Conservation (phyloP, 1,140 invertebrate genomes). For the Lepidurus apus region DNA sequence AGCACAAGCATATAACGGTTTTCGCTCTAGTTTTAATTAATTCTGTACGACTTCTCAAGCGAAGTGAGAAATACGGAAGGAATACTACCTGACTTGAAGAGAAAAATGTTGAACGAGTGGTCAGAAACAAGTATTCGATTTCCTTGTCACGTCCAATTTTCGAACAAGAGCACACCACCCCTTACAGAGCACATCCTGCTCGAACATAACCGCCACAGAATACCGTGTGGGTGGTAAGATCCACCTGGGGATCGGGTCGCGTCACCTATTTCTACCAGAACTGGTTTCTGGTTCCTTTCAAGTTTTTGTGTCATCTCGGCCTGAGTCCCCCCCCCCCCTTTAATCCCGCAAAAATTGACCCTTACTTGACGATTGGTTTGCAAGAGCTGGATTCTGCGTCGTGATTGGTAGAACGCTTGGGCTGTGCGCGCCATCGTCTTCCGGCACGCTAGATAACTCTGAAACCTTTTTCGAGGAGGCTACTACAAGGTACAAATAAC, state of each 20-base stretch:
- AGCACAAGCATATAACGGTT: no score
- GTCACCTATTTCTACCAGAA: slow-evolving; percentile 1
- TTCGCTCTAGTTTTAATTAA: no score
- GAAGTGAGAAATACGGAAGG: no score
- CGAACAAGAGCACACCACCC: background rate
- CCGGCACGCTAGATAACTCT: background rate
- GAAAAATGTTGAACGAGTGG: background rate
- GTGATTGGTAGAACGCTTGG: background rate
- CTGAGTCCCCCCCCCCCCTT: background rate
- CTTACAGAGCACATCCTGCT: background rate
- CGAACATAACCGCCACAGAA: background rate
- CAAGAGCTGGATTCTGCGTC: slow-evolving; percentile 1
- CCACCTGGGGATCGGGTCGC: background rate
- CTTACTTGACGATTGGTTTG: background rate
- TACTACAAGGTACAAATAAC: slow-evolving; percentile 5
- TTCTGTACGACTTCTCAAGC: no score
- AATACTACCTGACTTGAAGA: background rate
- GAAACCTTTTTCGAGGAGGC: background rate
- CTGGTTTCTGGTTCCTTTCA: background rate
- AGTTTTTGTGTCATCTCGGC: background rate
- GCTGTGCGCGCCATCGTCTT: slow-evolving; percentile 5
- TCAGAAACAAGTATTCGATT: background rate
- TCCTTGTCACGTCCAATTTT: slow-evolving; percentile 15
- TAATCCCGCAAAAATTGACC: slow-evolving; percentile 7
- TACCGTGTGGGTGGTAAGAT: background rate